A percentile compares a stretch with the other conserved stretches of the same genome.
These are phyloP conservation scores for Lota lota DNA, from an alignment of 2,113 vertebrate species.

Conservation along the genomic window DNA sequence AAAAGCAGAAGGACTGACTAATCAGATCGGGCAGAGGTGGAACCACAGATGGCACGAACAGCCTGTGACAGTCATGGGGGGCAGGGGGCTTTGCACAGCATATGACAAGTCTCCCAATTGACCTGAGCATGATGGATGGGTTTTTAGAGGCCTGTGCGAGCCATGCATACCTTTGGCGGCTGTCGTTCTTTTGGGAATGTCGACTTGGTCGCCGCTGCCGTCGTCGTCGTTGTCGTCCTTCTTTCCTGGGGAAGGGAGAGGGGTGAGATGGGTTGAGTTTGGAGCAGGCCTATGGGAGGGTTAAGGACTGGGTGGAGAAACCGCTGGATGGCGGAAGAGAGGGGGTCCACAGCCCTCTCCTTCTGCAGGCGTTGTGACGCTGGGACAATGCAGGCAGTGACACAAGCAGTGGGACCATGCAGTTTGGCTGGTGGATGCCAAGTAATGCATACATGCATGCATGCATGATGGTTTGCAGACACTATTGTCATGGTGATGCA, in stretches of 20 bases:
- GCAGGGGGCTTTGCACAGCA: too few species aligned
- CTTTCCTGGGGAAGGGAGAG: slow-evolving; percentile 73
- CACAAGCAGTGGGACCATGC: slow-evolving; percentile 49
- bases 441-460: slow-evolving; percentile 27
- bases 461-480: slow-evolving; percentile 2
- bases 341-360: slow-evolving; percentile 7
- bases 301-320: not conserved
- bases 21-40: too few species aligned
- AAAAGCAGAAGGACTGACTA: too few species aligned
- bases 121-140: too few species aligned
- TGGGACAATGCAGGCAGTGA: slow-evolving; percentile 37
- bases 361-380: not conserved
- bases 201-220: slow-evolving; percentile 76
- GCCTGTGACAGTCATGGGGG: too few species aligned
- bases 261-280: not conserved
- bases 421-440: slow-evolving; percentile 2
- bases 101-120: too few species aligned
- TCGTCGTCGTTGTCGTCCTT: slow-evolving; percentile 83
- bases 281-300: not conserved
- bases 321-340: too few species aligned
- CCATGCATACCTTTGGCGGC: slow-evolving; percentile 84
- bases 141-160: not conserved
- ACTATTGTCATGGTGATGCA: not conserved
- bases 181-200: slow-evolving; percentile 91
- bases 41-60: too few species aligned